A percentile compares a stretch with the other conserved stretches of the same genome.
phyloP scores from a whole-genome alignment of 2,797 vertebrate genomes.

The Sparus aurata region DNA sequence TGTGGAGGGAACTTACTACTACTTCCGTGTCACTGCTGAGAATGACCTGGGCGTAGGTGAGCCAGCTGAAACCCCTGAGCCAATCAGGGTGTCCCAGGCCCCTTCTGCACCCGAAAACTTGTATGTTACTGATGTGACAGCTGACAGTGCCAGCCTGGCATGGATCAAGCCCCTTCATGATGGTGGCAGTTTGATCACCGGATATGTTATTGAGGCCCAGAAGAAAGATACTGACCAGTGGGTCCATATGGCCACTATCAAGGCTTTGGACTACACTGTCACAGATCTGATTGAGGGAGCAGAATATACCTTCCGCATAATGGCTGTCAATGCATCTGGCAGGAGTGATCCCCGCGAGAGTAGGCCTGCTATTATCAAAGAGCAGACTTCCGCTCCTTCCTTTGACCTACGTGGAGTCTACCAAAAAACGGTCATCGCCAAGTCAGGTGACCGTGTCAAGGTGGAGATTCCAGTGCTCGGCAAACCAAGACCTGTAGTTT shows the following conservation, averaged over 20 bases:
- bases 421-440: conserved; percentile 94
- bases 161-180: conserved; percentile 97
- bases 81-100: conserved; percentile 94
- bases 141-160: conserved; percentile 93
- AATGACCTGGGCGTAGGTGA: conserved; percentile 97
- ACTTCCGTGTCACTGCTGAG: conserved; percentile 96
- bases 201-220: conserved; percentile 97
- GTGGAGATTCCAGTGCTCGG: conserved; percentile 97
- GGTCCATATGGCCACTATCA: conserved; percentile 93
- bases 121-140: conserved; percentile 94
- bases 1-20: conserved; percentile 95
- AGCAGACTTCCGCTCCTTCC: conserved; percentile 93
- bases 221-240: conserved; percentile 95
- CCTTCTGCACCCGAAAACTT: conserved; percentile 95
- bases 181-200: conserved; percentile 96
- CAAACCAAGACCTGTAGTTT: conserved; percentile 94
- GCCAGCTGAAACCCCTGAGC: conserved; percentile 94
- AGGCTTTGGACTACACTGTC: conserved; percentile 92
- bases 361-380: conserved; percentile 93
- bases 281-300: conserved; percentile 94
- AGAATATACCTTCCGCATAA: conserved; percentile 97
- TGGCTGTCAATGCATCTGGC: conserved; percentile 97
- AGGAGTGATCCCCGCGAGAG: conserved; percentile 98
- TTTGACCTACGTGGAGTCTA: conserved; percentile 96
- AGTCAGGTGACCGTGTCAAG: conserved; percentile 97